Base-by-base conservation (phyloP, 2,888 invertebrate genomes). In the Drosophila melanocephala region DNA sequence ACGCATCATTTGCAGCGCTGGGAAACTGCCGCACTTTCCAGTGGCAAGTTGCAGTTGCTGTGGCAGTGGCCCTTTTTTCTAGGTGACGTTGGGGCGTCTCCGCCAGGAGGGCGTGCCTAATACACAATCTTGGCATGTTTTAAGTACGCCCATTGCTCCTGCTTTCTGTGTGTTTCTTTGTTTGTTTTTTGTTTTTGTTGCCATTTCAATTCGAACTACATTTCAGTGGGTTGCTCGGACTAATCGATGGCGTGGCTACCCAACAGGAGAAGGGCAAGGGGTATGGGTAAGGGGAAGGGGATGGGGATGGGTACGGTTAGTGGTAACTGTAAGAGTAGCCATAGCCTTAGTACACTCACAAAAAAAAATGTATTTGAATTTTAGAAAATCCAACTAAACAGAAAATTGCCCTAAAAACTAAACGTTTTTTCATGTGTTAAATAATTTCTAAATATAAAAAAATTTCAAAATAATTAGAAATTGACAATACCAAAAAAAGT, bases 181-280 rank as follows among this genome's bases (percentile, higher is more conserved):
- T 76, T 44, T 68, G 59, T 59, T 63, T 68, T 70, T 53, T 68
- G 62, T 59, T 63, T 68, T 70, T 53, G 33, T 73, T 51, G 64
- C 63, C 26, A 72, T 52, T 77, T 75, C 60, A 71, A 69, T 66
- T 71, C 73, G 71, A 68, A 72, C 68, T 60, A 70, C 72, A 72
- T 83, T 72, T 75, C 79, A 75, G 89, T 84, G 81, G 91, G 89
- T 57, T 82, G 87, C 72, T 78, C 69, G 60, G 53, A 90, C 91
- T 90, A 90, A 90, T 89, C 88, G 88, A 66, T 79, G 63, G 57
- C 55, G 70, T 42, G 37, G 58, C 77, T 58, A 28, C 51, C 33
- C 55, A 55, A 32, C 57, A 10, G 19, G 37, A 10, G 55, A 28
- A 14, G 63, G 26, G 9, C 1, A 47, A 22, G 44, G 22, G 47